Evolutionary conservation across 1,140 invertebrate species (phyloP).

Genomic region (Ostrea denselamellosa): DNA sequence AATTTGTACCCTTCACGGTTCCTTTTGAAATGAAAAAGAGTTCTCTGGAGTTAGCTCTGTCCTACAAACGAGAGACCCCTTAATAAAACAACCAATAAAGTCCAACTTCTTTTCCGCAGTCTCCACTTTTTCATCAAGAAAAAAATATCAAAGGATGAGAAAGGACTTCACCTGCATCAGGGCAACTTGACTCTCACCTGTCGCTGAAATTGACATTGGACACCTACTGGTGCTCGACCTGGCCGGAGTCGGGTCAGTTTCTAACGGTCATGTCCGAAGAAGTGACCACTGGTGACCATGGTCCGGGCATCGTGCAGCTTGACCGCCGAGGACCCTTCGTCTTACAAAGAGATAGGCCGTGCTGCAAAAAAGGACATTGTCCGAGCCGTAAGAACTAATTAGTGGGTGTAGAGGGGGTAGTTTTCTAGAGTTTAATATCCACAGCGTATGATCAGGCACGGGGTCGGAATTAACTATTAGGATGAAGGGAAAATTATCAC

Average conservation of each 20-base stretch:
- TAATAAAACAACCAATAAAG: slow-evolving; percentile 24
- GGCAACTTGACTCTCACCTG: slow-evolving; percentile 47
- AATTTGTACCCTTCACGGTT: slow-evolving; percentile 41
- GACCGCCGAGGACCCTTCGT: slow-evolving; percentile 22
- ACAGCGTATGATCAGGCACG: slow-evolving; percentile 30
- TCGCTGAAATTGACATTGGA: slow-evolving; percentile 43
- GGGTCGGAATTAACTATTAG: background rate
- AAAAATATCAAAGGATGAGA: slow-evolving; percentile 1
- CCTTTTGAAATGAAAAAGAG: slow-evolving; percentile 19
- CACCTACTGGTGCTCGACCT: slow-evolving; percentile 45
- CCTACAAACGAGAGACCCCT: background rate
- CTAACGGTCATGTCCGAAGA: slow-evolving; percentile 37
- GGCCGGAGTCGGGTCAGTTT: slow-evolving; percentile 42
- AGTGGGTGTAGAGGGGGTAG: slow-evolving; percentile 8
- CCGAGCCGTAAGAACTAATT: slow-evolving; percentile 20
- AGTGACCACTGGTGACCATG: slow-evolving; percentile 41
- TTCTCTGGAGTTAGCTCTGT: background rate
- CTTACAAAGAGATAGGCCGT: slow-evolving; percentile 28
- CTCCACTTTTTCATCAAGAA: background rate
- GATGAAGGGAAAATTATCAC: slow-evolving; percentile 9
- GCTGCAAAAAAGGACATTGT: slow-evolving; percentile 36
- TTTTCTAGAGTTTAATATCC: slow-evolving; percentile 40
- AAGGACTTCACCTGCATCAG: slow-evolving; percentile 43
- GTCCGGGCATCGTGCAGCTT: slow-evolving; percentile 13
- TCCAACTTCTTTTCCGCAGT: background rate